Conservation (phyloP, 1,140 invertebrate genomes). For the Aphidius gifuensis region DNA sequence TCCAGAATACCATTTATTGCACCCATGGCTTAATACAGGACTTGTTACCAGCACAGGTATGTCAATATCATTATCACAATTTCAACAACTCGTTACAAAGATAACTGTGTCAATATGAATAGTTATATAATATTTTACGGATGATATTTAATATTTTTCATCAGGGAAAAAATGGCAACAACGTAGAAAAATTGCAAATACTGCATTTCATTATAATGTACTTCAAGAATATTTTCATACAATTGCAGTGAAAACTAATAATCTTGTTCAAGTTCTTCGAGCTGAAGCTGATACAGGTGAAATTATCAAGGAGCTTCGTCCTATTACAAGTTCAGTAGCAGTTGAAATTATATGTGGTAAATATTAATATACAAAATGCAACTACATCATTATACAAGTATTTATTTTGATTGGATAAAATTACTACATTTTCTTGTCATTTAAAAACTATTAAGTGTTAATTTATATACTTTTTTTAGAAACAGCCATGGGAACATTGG, state of each 20-base stretch:
- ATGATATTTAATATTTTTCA: too few relatives aligned
- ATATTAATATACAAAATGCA: background rate
- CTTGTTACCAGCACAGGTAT: too few relatives aligned
- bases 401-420: too few relatives aligned
- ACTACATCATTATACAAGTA: too few relatives aligned
- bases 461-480: slow-evolving; percentile 42
- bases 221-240: slow-evolving; percentile 71
- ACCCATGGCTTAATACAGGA: too few relatives aligned
- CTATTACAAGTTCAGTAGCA: slow-evolving; percentile 59
- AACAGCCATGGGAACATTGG: slow-evolving; percentile 34
- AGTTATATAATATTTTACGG: too few relatives aligned
- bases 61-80: background rate
- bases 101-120: too few relatives aligned
- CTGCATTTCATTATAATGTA: slow-evolving; percentile 85
- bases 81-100: too few relatives aligned
- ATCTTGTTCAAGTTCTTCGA: slow-evolving; percentile 56
- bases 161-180: slow-evolving; percentile 72
- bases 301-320: slow-evolving; percentile 56
- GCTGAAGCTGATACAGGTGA: slow-evolving; percentile 35
- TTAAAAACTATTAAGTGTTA: slow-evolving; percentile 57
- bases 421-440: slow-evolving; percentile 50
- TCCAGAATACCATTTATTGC: too few relatives aligned
- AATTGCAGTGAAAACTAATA: slow-evolving; percentile 62
- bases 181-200: slow-evolving; percentile 75
- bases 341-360: slow-evolving; percentile 67